phyloP scores from a whole-genome alignment of 2,113 vertebrate genomes.

The Neodontobutis hainanensis region DNA sequence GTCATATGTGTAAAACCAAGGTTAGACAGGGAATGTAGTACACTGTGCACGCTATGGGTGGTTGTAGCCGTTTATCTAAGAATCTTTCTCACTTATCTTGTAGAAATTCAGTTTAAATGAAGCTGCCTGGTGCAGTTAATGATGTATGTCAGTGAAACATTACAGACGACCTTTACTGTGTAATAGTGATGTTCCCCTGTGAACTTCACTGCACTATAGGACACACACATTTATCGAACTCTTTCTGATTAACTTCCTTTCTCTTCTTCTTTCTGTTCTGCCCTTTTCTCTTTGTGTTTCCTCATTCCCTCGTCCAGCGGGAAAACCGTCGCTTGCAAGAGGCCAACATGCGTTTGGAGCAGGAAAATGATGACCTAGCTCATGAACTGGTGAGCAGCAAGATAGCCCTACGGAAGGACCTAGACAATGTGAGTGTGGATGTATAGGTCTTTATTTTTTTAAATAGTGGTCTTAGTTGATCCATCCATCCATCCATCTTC shows the following conservation, averaged over 20 bases:
- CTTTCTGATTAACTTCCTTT: conserved; percentile 28
- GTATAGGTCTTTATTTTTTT: neutral
- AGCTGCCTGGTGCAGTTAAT: conserved; percentile 29
- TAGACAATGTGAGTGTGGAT: conserved; percentile 88
- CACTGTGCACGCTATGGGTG: neutral
- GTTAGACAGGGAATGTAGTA: too few species aligned
- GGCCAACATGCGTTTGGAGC: conserved; percentile 98
- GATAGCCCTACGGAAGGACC: conserved; percentile 94
- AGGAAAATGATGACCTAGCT: conserved; percentile 98
- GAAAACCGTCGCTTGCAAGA: conserved; percentile 96
- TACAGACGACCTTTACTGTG: conserved; percentile 17
- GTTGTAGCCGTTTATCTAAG: neutral
- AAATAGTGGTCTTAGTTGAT: neutral
- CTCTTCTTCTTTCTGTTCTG: neutral
- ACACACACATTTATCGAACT: conserved; percentile 13
- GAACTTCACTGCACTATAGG: conserved; percentile 4
- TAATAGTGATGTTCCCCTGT: conserved; percentile 7
- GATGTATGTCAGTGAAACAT: conserved; percentile 51
- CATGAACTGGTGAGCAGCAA: conserved; percentile 99
- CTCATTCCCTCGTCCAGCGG: conserved; percentile 72
- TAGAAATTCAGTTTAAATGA: neutral
- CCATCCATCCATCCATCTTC: too few species aligned
- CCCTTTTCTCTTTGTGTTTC: neutral
- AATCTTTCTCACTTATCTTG: neutral
- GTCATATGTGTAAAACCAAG: too few species aligned